Evolutionary conservation across 2,888 invertebrate species (phyloP).

Genomic region (Hydroisotoma schaefferi): DNA sequence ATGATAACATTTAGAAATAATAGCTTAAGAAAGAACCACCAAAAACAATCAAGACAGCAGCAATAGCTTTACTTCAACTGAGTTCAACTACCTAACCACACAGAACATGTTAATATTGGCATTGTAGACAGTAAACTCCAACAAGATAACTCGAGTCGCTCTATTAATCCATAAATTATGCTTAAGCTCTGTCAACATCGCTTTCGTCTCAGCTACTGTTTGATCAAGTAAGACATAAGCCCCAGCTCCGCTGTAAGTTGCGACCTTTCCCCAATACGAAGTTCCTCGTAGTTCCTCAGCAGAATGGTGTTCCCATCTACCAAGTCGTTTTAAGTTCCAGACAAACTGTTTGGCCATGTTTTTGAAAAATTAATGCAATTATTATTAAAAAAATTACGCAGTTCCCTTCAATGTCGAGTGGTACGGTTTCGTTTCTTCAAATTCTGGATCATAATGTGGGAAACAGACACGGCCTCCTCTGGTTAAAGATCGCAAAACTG

Average conservation of each 20-base stretch:
- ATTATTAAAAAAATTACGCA: too few relatives aligned
- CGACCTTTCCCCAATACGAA: conserved; percentile 56
- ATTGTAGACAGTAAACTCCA: conserved; percentile 72
- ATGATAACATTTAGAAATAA: conserved; percentile 12
- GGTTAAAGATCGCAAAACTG: too few relatives aligned
- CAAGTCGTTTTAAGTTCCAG: too few relatives aligned
- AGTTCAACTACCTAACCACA: conserved; percentile 62
- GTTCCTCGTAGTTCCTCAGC: conserved; percentile 53
- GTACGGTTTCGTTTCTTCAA: conserved; percentile 17
- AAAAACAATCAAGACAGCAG: conserved; percentile 43
- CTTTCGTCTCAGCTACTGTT: conserved; percentile 53
- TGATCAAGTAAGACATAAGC: conserved; percentile 58
- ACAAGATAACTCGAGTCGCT: conserved; percentile 64
- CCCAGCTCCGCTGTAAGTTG: conserved; percentile 58
- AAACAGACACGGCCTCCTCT: too few relatives aligned
- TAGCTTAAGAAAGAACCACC: too few relatives aligned
- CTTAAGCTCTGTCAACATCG: conserved; percentile 57
- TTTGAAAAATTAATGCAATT: too few relatives aligned
- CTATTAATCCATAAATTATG: conserved; percentile 63
- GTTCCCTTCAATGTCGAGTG: too few relatives aligned
- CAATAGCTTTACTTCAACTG: too few relatives aligned
- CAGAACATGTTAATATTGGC: conserved; percentile 69
- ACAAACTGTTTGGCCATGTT: too few relatives aligned
- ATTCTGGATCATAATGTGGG: conserved; percentile 13
- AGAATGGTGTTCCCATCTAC: conserved; percentile 53